These are phyloP conservation scores for Sturmia bella DNA, from an alignment of 2,888 invertebrate species.

Conservation along the genomic window DNA sequence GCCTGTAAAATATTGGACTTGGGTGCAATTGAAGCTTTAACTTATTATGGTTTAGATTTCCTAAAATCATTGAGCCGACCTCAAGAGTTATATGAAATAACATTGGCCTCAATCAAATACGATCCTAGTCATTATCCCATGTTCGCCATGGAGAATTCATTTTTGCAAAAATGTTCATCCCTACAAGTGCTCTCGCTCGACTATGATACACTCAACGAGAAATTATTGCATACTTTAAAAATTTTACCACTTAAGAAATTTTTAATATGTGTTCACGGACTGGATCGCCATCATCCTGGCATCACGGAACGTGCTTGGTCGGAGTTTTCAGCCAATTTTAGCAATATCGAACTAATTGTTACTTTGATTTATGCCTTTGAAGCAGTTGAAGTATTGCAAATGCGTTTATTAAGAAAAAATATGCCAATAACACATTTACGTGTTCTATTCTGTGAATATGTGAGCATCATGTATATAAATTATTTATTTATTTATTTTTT, in stretches of 20 bases:
- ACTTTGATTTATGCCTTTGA: slow-evolving; percentile 86
- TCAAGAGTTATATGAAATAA: slow-evolving; percentile 84
- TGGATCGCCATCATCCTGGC: slow-evolving; percentile 85
- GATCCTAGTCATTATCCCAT: slow-evolving; percentile 87
- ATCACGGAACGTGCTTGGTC: slow-evolving; percentile 86
- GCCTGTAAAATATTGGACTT: slow-evolving; percentile 79
- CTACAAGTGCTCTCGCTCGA: slow-evolving; percentile 82
- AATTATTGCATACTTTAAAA: slow-evolving; percentile 79
- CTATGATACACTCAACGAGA: slow-evolving; percentile 80
- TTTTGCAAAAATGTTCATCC: slow-evolving; percentile 84
- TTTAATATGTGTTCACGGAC: slow-evolving; percentile 87
- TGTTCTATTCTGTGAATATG: slow-evolving; percentile 88
- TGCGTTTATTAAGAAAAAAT: slow-evolving; percentile 85
- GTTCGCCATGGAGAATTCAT: slow-evolving; percentile 82
- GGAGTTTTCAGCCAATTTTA: slow-evolving; percentile 82
- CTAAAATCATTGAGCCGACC: slow-evolving; percentile 81
- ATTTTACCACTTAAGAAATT: slow-evolving; percentile 83
- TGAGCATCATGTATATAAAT: slow-evolving; percentile 79
- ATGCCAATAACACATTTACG: slow-evolving; percentile 89
- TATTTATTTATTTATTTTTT: background rate
- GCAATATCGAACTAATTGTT: slow-evolving; percentile 78
- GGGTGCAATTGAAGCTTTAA: slow-evolving; percentile 81
- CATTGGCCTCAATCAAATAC: slow-evolving; percentile 88
- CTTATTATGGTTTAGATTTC: slow-evolving; percentile 80
- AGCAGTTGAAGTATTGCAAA: slow-evolving; percentile 85